Evolutionary conservation across 2,113 vertebrate genomes (phyloP).

Genomic region (Carassius carassius): DNA sequence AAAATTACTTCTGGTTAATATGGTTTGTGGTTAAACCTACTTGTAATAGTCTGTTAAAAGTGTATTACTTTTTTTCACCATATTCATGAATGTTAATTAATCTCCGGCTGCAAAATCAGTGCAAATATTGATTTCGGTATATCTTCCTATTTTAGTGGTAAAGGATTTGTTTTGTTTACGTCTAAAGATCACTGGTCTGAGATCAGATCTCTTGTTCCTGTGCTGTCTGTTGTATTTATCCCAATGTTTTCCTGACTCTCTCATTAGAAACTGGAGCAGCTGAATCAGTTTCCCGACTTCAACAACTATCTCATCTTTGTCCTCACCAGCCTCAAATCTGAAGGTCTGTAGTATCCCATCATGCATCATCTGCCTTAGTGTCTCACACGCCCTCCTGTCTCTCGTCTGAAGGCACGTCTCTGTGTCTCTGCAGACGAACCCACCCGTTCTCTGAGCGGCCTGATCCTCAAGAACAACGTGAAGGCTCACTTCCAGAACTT

Average conservation of each 20-base stretch:
- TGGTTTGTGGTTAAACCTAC: too few species aligned
- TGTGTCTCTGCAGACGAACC: slow-evolving; percentile 82
- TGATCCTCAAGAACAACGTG: slow-evolving; percentile 95
- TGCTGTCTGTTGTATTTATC: neutral
- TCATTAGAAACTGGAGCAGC: slow-evolving; percentile 90
- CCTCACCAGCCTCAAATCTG: slow-evolving; percentile 90
- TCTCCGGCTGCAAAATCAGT: too few species aligned
- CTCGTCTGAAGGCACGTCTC: neutral
- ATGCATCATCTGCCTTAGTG: neutral
- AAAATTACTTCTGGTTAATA: too few species aligned
- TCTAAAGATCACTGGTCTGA: neutral
- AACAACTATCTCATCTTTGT: slow-evolving; percentile 97
- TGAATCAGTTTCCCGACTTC: slow-evolving; percentile 95
- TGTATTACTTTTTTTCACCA: too few species aligned
- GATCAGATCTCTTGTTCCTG: neutral
- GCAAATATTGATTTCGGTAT: too few species aligned
- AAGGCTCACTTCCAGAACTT: slow-evolving; percentile 97
- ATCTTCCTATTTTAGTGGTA: too few species aligned
- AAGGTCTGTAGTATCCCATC: slow-evolving; percentile 75
- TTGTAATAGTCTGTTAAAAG: too few species aligned
- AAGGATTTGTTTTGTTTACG: neutral
- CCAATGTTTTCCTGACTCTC: slow-evolving; percentile 70
- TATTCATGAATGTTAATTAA: too few species aligned
- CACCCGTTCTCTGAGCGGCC: slow-evolving; percentile 90
- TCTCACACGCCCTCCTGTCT: neutral